Evolutionary conservation across 2,888 invertebrate species (phyloP).

Genomic region (Aporophyla lueneburgensis): DNA sequence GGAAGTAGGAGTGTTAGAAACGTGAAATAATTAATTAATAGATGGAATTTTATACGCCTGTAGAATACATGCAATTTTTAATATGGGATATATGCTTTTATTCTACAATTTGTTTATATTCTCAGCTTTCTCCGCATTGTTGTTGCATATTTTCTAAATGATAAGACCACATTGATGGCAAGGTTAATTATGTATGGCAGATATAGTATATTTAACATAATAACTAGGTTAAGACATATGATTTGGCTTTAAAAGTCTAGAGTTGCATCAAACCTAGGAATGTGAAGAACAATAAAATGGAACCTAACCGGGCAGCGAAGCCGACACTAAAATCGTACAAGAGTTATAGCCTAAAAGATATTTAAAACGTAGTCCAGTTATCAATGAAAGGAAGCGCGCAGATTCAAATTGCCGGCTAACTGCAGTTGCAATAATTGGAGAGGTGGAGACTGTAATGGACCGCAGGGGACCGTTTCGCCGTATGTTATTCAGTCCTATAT

Average conservation of each 20-base stretch:
- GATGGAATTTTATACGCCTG: not conserved
- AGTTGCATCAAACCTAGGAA: not conserved
- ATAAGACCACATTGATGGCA: not conserved
- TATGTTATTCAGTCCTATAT: conserved; percentile 79
- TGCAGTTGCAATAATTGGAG: conserved; percentile 84
- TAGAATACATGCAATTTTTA: not conserved
- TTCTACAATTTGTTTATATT: not conserved
- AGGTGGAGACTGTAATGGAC: conserved; percentile 79
- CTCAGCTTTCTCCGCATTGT: not conserved
- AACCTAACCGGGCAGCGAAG: not conserved
- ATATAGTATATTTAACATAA: not conserved
- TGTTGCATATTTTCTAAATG: not conserved
- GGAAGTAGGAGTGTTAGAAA: not conserved
- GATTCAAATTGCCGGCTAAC: conserved; percentile 81
- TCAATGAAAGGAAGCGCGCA: conserved; percentile 80
- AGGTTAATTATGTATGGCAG: conserved; percentile 1
- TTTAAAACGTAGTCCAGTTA: conserved; percentile 62
- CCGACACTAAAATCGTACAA: conserved; percentile 6
- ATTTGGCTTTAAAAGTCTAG: not conserved
- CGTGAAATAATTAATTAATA: not conserved
- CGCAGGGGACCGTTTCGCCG: conserved; percentile 75
- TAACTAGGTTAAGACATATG: not conserved
- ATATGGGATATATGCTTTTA: not conserved
- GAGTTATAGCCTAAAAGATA: conserved; percentile 37
- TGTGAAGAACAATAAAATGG: conserved; percentile 6